phyloP scores from a whole-genome alignment of 1,140 invertebrate species.

The Belonocnema kinseyi region DNA sequence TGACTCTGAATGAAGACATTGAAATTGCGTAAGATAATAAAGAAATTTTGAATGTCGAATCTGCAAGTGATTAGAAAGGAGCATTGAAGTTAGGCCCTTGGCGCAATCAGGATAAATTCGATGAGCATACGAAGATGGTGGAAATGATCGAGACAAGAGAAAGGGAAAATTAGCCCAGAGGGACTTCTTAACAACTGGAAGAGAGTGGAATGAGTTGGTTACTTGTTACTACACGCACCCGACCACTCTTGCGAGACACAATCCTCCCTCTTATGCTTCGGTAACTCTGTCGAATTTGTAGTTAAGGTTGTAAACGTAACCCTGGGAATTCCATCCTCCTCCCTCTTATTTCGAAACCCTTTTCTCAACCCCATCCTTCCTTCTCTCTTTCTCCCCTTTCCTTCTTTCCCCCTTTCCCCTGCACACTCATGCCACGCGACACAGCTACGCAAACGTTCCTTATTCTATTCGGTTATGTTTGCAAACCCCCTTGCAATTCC shows the following conservation, averaged over 20 bases:
- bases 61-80: too few relatives aligned
- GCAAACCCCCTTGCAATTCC: constrained; percentile 53
- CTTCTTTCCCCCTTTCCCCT: constrained; percentile 41
- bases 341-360: constrained; percentile 51
- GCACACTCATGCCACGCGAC: constrained; percentile 52
- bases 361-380: constrained; percentile 48
- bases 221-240: constrained; percentile 66
- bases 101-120: not conserved
- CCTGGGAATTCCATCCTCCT: constrained; percentile 68
- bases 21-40: too few relatives aligned
- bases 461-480: constrained; percentile 53
- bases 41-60: too few relatives aligned
- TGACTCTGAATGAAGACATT: too few relatives aligned
- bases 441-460: constrained; percentile 58
- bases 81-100: too few relatives aligned
- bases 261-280: constrained; percentile 71
- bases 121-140: constrained; percentile 43
- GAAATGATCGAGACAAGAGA: constrained; percentile 49
- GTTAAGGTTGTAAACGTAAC: constrained; percentile 75
- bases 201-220: constrained; percentile 65
- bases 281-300: constrained; percentile 76
- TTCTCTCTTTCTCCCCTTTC: constrained; percentile 50
- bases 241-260: constrained; percentile 73
- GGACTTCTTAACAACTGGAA: constrained; percentile 74
- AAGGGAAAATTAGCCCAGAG: constrained; percentile 70